Evolutionary conservation across 2,797 vertebrate genomes (phyloP).

Genomic region (Labroides dimidiatus): DNA sequence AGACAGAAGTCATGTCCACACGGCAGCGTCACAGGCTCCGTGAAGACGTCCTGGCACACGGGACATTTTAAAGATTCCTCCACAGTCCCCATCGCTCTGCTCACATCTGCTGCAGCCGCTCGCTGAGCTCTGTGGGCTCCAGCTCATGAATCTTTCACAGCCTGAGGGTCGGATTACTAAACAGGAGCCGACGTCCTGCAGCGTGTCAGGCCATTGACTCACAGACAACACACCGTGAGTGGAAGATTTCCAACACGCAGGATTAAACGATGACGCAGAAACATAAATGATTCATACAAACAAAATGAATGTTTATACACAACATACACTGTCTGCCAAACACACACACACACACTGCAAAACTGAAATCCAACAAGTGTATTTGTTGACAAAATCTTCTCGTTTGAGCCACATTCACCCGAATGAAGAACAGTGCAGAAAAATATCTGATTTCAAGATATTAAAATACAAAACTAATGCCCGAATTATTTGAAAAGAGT

Average conservation of each 20-base stretch:
- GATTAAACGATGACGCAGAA: conserved; percentile 1
- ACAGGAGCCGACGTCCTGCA: conserved; percentile 50
- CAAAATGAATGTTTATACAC: not conserved
- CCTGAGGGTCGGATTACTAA: conserved; percentile 71
- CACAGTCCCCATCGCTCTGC: conserved; percentile 67
- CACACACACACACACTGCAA: too few relatives aligned
- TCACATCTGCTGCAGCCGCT: conserved; percentile 8
- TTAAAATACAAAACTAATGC: too few relatives aligned
- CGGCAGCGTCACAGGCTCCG: conserved; percentile 77
- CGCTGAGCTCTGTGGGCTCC: conserved; percentile 29
- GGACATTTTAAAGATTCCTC: conserved; percentile 78
- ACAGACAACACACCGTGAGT: conserved; percentile 20
- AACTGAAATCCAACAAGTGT: too few relatives aligned
- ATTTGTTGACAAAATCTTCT: too few relatives aligned
- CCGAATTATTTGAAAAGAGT: too few relatives aligned
- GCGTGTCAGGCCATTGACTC: conserved; percentile 36
- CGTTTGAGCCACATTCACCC: too few relatives aligned
- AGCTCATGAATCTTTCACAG: conserved; percentile 79
- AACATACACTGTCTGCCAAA: not conserved
- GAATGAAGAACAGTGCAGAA: too few relatives aligned
- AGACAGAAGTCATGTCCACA: conserved; percentile 83
- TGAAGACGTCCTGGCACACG: conserved; percentile 80
- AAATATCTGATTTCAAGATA: too few relatives aligned
- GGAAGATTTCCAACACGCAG: conserved; percentile 20
- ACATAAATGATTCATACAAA: not conserved